Evolutionary conservation across 2,888 invertebrate genomes (phyloP).

Genomic region (Torymus texanus): DNA sequence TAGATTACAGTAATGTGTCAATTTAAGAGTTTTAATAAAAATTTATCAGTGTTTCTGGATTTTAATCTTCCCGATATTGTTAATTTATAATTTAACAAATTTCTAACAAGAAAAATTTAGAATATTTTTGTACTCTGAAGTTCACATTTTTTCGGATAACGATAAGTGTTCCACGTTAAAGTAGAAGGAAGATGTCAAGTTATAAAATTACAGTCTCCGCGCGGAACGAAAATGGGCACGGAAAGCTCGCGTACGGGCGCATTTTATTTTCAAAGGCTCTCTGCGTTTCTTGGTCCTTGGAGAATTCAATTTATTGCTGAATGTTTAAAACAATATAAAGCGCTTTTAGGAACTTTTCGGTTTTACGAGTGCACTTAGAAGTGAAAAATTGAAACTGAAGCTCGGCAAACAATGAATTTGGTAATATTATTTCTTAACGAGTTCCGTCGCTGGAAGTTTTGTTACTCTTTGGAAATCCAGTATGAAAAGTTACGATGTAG

Average conservation of each 20-base stretch:
- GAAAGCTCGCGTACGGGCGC: neutral
- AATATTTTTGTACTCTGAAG: neutral
- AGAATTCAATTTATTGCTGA: slow-evolving; percentile 33
- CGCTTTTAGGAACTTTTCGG: neutral
- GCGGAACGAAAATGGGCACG: slow-evolving; percentile 4
- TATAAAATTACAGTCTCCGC: slow-evolving; percentile 31
- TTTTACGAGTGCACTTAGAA: slow-evolving; percentile 4
- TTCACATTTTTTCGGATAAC: neutral
- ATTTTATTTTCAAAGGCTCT: slow-evolving; percentile 37
- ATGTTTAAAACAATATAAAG: slow-evolving; percentile 37
- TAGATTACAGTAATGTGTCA: no score
- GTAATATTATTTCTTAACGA: no score
- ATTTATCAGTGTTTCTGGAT: no score
- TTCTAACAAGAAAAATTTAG: neutral
- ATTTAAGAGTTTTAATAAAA: no score
- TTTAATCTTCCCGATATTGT: no score
- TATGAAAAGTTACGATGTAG: no score
- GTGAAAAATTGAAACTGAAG: neutral
- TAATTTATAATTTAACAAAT: neutral
- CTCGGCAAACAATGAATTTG: no score
- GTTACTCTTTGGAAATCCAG: no score
- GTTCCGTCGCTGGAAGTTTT: no score
- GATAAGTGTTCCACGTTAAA: slow-evolving; percentile 16
- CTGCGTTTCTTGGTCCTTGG: neutral
- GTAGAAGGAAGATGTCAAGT: slow-evolving; percentile 15